These are phyloP conservation scores for Tetramorium simillimum DNA, from an alignment of 1,140 invertebrate genomes.

Conservation along the genomic window DNA sequence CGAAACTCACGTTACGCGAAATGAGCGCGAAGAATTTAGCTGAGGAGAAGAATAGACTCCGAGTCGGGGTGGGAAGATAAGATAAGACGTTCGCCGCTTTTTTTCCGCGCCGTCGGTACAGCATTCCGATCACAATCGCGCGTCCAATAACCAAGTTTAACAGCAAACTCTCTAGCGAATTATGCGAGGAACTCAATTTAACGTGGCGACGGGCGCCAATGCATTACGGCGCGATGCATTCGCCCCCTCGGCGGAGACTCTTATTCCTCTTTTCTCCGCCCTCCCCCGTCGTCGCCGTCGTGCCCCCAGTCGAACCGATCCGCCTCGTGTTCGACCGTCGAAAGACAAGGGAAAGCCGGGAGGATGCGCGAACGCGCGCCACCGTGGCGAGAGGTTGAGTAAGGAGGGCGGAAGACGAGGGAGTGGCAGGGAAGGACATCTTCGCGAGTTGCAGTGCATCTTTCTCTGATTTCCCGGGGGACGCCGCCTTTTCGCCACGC, in stretches of 20 bases:
- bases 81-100: neutral
- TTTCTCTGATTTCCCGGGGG: conserved; percentile 76
- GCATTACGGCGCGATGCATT: conserved; percentile 20
- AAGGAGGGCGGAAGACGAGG: neutral
- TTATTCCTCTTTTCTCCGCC: neutral
- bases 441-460: conserved; percentile 70
- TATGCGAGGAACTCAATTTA: conserved; percentile 56
- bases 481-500: conserved; percentile 48
- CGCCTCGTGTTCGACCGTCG: conserved; percentile 2
- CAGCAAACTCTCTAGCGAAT: conserved; percentile 23
- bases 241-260: neutral
- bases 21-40: neutral
- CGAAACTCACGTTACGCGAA: neutral
- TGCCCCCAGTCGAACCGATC: conserved; percentile 35
- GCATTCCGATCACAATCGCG: conserved; percentile 14
- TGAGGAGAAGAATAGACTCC: neutral
- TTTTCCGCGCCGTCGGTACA: neutral
- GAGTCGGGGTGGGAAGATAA: neutral
- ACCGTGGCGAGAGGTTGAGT: neutral
- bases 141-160: conserved; percentile 19
- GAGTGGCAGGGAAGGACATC: conserved; percentile 9
- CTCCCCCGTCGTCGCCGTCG: neutral
- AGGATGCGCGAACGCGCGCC: conserved; percentile 28
- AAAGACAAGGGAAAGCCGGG: conserved; percentile 40
- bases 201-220: neutral